A percentile compares a stretch with the other conserved stretches of the same genome.
Conservation (phyloP, 2,888 invertebrate genomes). For the Micropterix aruncella region DNA sequence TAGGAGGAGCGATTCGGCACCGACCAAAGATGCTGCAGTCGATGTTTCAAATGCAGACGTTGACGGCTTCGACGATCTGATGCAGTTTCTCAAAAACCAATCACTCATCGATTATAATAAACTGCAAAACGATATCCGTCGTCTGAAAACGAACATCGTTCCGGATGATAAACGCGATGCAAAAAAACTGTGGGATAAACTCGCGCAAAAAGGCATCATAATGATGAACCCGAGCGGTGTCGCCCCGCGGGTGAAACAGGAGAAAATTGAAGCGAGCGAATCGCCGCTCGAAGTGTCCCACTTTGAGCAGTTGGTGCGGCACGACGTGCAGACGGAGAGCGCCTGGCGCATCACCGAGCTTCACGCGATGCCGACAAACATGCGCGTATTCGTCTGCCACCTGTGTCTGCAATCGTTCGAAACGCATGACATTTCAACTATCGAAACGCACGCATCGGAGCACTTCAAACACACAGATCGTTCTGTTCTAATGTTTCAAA, state of each 20-base stretch:
- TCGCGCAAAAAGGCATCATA: constrained; percentile 5
- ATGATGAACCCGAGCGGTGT: too few relatives aligned
- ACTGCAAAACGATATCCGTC: constrained; percentile 10
- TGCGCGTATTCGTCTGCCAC: constrained; percentile 14
- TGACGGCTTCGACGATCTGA: constrained; percentile 8
- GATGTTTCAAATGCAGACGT: constrained; percentile 3
- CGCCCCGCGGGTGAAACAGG: too few relatives aligned
- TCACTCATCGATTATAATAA: constrained; percentile 8
- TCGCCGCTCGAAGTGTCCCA: neutral
- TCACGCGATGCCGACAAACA: neutral
- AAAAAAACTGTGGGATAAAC: constrained; percentile 5
- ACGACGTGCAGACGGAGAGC: constrained; percentile 3
- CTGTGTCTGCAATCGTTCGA: constrained; percentile 15
- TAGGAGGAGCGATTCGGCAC: too few relatives aligned
- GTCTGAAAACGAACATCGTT: too few relatives aligned
- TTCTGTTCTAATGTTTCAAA: constrained; percentile 5
- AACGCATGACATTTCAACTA: constrained; percentile 10
- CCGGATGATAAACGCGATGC: constrained; percentile 4
- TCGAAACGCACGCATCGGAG: constrained; percentile 16
- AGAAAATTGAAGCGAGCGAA: neutral
- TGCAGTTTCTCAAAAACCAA: constrained; percentile 7
- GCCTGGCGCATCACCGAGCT: constrained; percentile 7
- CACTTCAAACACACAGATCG: constrained; percentile 13
- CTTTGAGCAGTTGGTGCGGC: neutral
- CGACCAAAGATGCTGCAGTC: neutral